phyloP scores from a whole-genome alignment of 2,113 vertebrate genomes.

The Antidorcas marsupialis region DNA sequence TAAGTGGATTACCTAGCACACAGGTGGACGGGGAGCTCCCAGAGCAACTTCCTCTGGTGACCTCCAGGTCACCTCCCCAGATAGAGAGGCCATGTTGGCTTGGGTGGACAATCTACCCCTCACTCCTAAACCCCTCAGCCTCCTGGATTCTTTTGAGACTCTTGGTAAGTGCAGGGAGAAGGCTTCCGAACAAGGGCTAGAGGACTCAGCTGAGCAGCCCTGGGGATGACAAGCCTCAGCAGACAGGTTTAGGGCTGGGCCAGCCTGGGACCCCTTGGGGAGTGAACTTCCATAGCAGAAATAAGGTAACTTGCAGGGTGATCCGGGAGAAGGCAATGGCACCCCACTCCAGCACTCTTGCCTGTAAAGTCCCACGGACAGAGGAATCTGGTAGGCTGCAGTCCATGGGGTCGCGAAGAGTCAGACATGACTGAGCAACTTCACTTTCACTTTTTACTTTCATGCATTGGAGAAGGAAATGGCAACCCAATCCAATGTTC shows the following conservation, averaged over 20 bases:
- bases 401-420: too few species aligned
- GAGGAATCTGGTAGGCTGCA: too few species aligned
- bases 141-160: not conserved
- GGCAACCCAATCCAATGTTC: too few species aligned
- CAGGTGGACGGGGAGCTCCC: fast-evolving
- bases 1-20: not conserved
- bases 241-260: not conserved
- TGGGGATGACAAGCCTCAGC: not conserved
- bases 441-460: too few species aligned
- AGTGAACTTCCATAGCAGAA: not conserved
- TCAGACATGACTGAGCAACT: too few species aligned
- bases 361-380: too few species aligned
- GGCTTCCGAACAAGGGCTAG: not conserved
- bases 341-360: too few species aligned
- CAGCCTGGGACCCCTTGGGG: not conserved
- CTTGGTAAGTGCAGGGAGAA: not conserved
- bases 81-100: not conserved
- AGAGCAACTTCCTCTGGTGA: not conserved
- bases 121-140: not conserved
- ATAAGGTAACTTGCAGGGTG: not conserved
- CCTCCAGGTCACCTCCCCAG: not conserved
- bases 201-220: not conserved
- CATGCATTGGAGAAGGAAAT: too few species aligned
- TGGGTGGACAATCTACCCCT: not conserved
- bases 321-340: not conserved